Percentiles rank a stretch among this genome's conserved stretches.
phyloP scores from a whole-genome alignment of 2,113 vertebrate genomes.

The Pelecanus crispus region DNA sequence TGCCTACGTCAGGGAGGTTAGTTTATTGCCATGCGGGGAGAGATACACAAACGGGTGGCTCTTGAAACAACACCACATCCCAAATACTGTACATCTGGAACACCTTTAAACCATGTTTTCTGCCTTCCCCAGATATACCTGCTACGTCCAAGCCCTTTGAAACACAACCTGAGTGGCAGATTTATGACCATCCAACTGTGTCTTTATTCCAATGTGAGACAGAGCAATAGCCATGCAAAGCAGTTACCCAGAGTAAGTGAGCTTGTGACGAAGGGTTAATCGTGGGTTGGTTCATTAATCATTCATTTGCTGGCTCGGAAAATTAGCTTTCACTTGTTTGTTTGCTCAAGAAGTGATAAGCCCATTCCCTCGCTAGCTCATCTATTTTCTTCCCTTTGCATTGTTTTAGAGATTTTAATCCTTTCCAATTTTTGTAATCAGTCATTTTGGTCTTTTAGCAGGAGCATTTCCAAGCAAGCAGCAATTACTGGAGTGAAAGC shows the following conservation, averaged over 20 bases:
- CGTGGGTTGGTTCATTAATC: slow-evolving; percentile 33
- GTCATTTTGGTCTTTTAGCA: slow-evolving; percentile 44
- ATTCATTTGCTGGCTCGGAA: slow-evolving; percentile 56
- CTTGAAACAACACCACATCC: not conserved
- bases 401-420: slow-evolving; percentile 58
- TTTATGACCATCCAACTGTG: not conserved
- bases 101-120: not conserved
- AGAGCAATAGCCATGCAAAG: not conserved
- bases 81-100: not conserved
- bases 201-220: not conserved
- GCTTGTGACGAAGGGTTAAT: slow-evolving; percentile 38
- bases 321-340: slow-evolving; percentile 62
- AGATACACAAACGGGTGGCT: not conserved
- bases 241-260: not conserved
- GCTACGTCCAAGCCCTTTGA: not conserved
- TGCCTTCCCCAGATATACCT: not conserved
- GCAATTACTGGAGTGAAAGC: slow-evolving; percentile 4
- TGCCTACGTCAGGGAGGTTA: not conserved
- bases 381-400: slow-evolving; percentile 49
- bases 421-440: slow-evolving; percentile 51
- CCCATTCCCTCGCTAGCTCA: not conserved
- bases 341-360: slow-evolving; percentile 56
- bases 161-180: not conserved
- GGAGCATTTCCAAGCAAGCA: slow-evolving; percentile 7
- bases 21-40: not conserved